Evolutionary conservation across 2,797 vertebrate species (phyloP), one percentile per base, ranked within the genome.

Genomic region (Coregonus suidteri): DNA sequence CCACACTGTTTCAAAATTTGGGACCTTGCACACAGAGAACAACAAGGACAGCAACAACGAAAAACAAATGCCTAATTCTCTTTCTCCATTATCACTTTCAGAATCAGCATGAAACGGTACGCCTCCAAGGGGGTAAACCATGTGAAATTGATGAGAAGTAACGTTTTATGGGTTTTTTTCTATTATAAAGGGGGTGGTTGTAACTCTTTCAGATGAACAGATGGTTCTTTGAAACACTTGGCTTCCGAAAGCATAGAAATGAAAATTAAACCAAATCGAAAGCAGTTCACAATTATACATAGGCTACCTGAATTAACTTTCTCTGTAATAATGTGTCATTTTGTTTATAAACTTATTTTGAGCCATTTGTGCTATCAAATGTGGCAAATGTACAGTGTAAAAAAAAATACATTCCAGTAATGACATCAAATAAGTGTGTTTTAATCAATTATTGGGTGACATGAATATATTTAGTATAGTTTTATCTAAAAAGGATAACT

Each of bases 1-100:
- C 34, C 81, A 54, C 47, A 77, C 30, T 34, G 73, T 73, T 83
- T 82, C 80, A 83, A 79, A 76, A 79, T 86, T 75, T 76, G 75
- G 77, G 75, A 83, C 77, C 79, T 77, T 82, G 82, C 52, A 81
- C 77, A 81, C 34, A 47, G 41, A 13, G 41, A 47, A 47, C 41
- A 47, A 47, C 41, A 47, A 47, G 41, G 41, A 47, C 3, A 9
- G 41, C 41, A 47, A 47, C 20, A 20, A 20, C 37, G 56, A 67
- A n/a, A 73, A 47, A 71, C 51, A 20, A 20, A 73, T 56, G 30
- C 69, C 69, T 74, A 71, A 88, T 81, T 84, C 75, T 88, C 75
- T 83, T 84, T 84, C 67, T 70, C 70, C 75, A 75, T 73, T 73
- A 56, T 31, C 52, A 34, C 18, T 47, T 70, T n/a, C 34, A n/a